Evolutionary conservation across 2,113 vertebrate genomes (phyloP).

Genomic region (Ploceus nigricollis): DNA sequence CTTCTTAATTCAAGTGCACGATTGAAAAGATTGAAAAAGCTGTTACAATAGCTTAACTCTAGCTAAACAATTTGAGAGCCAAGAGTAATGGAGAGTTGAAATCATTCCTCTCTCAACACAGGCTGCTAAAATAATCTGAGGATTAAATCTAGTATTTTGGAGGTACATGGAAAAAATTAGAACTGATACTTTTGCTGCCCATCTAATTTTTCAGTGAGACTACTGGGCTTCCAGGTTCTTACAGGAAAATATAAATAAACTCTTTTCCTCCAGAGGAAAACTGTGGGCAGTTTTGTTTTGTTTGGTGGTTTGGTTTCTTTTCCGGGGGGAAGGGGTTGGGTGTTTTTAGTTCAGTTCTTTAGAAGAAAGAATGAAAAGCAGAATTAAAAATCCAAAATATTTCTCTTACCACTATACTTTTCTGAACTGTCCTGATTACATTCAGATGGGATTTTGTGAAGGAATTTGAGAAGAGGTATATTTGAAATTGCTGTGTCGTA

Average conservation of each 20-base stretch:
- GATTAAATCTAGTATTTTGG: background rate
- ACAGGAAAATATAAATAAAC: background rate
- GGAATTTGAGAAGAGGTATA: background rate
- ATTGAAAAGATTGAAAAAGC: slow-evolving; percentile 56
- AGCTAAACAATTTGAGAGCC: background rate
- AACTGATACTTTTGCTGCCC: background rate
- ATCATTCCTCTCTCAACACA: background rate
- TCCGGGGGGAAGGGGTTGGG: accelerated
- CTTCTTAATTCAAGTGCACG: slow-evolving; percentile 55
- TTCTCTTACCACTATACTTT: background rate
- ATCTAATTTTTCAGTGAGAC: background rate
- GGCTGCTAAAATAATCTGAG: background rate
- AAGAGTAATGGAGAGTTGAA: background rate
- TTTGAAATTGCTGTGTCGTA: background rate
- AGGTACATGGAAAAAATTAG: background rate
- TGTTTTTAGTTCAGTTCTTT: background rate
- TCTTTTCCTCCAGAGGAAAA: background rate
- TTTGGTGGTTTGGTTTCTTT: background rate
- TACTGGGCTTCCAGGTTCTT: background rate
- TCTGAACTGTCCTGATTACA: background rate
- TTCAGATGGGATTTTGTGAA: background rate
- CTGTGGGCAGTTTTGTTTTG: background rate
- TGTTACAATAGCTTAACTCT: slow-evolving; percentile 38
- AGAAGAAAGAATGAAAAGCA: background rate
- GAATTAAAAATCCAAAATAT: background rate